Conservation (phyloP, 2,888 invertebrate species). For the Lithophane semibrunnea region DNA sequence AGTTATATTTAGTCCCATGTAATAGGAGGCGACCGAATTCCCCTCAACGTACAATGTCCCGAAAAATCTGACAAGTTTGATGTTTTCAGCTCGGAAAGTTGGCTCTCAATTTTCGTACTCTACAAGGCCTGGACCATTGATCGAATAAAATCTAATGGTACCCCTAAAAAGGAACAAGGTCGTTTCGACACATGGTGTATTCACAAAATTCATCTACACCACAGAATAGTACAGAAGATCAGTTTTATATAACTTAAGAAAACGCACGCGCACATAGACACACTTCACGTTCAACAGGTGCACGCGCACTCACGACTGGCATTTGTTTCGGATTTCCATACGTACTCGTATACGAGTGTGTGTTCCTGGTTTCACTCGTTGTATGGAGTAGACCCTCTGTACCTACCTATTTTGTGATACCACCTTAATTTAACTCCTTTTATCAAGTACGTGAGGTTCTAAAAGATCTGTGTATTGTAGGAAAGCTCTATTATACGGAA, state of each 20-base stretch:
- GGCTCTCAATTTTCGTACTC: not conserved
- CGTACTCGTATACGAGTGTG: not conserved
- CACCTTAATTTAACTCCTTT: constrained; percentile 41
- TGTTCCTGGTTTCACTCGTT: not conserved
- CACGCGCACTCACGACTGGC: not conserved
- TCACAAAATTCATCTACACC: constrained; percentile 3
- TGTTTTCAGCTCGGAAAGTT: not conserved
- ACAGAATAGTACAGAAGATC: not conserved
- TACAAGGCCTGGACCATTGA: not conserved
- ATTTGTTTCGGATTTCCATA: not conserved
- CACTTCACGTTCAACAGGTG: no score
- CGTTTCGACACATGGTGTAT: not conserved
- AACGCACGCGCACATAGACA: not conserved
- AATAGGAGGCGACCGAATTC: no score
- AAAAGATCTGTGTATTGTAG: constrained; percentile 52
- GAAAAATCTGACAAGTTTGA: not conserved
- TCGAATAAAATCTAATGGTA: not conserved
- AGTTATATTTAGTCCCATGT: no score
- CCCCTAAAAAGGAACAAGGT: not conserved
- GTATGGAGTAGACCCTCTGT: not conserved
- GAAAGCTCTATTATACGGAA: constrained; percentile 46
- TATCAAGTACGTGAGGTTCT: constrained; percentile 43
- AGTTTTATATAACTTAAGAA: rapidly evolving
- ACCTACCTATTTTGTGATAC: not conserved
- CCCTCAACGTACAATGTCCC: not conserved